phyloP scores from a whole-genome alignment of 2,888 invertebrate species.

The Artemia sinica region DNA sequence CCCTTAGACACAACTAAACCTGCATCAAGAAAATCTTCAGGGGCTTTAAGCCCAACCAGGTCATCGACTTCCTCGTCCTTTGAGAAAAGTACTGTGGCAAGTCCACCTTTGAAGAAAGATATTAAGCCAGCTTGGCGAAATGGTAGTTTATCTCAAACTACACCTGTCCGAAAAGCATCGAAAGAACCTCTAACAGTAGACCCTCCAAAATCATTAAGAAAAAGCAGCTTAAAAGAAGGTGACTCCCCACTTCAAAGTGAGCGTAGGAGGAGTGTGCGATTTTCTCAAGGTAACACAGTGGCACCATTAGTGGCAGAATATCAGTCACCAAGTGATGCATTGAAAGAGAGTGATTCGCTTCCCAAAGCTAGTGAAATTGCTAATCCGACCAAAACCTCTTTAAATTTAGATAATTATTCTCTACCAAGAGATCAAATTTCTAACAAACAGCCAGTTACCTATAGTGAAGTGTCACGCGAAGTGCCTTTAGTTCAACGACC shows the following conservation, averaged over 20 bases:
- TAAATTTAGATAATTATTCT: not conserved
- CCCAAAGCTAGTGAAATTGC: not conserved
- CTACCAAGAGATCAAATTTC: constrained; percentile 1
- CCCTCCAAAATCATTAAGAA: not conserved
- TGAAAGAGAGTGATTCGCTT: not conserved
- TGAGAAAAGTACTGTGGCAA: not conserved
- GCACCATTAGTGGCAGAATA: not conserved
- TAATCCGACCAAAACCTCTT: not conserved
- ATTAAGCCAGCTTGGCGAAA: not conserved
- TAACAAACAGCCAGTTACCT: not conserved
- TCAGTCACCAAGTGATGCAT: constrained; percentile 7
- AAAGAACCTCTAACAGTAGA: not conserved
- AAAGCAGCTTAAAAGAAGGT: not conserved
- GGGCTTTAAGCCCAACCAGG: not conserved
- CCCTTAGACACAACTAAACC: not conserved
- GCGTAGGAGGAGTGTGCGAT: not conserved
- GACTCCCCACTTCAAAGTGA: not conserved
- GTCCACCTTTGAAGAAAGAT: not conserved
- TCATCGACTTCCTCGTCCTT: not conserved
- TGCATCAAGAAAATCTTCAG: not conserved
- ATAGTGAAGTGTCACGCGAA: constrained; percentile 6
- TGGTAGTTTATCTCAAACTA: not conserved
- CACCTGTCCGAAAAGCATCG: not conserved
- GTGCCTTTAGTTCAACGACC: not conserved
- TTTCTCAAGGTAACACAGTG: not conserved